These are phyloP conservation scores for Heliconius aoede DNA, from an alignment of 2,888 invertebrate genomes.

Conservation along the genomic window DNA sequence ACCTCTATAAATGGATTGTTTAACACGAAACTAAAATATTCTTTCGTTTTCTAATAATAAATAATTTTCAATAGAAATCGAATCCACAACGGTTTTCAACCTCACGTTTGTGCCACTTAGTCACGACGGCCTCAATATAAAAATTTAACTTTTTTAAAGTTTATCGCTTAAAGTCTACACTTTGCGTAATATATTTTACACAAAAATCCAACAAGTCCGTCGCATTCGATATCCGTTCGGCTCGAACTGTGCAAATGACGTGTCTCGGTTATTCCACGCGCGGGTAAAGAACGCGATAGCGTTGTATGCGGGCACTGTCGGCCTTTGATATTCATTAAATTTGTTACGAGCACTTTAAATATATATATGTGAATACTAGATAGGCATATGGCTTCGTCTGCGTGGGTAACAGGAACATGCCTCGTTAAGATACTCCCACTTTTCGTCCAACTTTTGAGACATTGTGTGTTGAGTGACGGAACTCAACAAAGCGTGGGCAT, in stretches of 20 bases:
- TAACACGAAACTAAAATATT: no score
- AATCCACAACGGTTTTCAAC: no score
- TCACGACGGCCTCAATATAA: background rate
- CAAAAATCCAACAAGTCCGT: conserved; percentile 49
- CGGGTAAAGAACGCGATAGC: conserved; percentile 8
- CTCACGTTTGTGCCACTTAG: no score
- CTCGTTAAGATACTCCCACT: background rate
- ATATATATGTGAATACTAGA: background rate
- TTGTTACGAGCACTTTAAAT: conserved; percentile 5
- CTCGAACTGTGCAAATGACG: conserved; percentile 50
- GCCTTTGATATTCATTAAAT: conserved; percentile 6
- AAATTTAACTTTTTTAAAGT: background rate
- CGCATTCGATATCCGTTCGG: conserved; percentile 50
- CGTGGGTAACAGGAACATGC: no score
- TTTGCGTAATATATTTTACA: conserved; percentile 28
- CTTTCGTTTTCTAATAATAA: no score
- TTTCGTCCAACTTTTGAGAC: no score
- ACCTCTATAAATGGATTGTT: no score
- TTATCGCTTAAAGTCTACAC: background rate
- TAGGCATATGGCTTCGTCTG: background rate
- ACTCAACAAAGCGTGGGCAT: no score
- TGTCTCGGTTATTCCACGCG: conserved; percentile 33
- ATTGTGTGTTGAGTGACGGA: no score
- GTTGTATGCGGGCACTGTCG: conserved; percentile 18
- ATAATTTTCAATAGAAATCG: no score